Base-by-base conservation (phyloP, 2,113 vertebrate genomes). In the Semnornis frantzii region DNA sequence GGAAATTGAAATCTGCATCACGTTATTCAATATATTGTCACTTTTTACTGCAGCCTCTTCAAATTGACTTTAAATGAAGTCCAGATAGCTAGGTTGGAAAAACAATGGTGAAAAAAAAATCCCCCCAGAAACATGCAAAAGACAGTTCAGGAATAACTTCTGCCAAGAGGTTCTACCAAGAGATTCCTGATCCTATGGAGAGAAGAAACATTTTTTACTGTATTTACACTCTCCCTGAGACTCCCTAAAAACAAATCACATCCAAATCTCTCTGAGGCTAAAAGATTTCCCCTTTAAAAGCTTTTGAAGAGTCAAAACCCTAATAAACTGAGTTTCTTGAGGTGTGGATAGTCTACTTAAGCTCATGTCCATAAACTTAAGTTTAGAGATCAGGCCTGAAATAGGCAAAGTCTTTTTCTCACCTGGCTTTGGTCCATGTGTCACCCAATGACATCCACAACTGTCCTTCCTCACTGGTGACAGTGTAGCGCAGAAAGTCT, bases 371-470 rank as follows among this genome's bases (percentile, higher is more conserved):
- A 31, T 31, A 28, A 89, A 81, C 3, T 9, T 12, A 6, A 74
- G 8, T 21, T 64, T 23, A 62, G 62, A 86, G 31, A 52, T 7
- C 4, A 16, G 4, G 42, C 68, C 7, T 59, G 37, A 71, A 86
- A 57, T 1, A 34, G 9, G 48, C 31, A 66, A 39, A 46, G 20
- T 1, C 2, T 33, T 72, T 31, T 33, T 4, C 94, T 95, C 90
- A 99, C 99, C 99, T 99, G 97, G 98, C 96, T 96, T 99, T 99
- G 71, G 98, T 98, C 99, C 99, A 99, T 0, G 98, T 97, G 3
- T 99, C 99, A 1, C 99, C 99, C 92, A 99, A 89, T 0, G 98
- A 97, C 75, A 98, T 97, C 99, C 99, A 99, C 6, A 99, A 95
- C 92, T 98, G 98, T 16, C 98, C 97, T 97, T 99, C 99, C 52